Conservation (phyloP, 2,797 vertebrate species). For the Capromys pilorides region DNA sequence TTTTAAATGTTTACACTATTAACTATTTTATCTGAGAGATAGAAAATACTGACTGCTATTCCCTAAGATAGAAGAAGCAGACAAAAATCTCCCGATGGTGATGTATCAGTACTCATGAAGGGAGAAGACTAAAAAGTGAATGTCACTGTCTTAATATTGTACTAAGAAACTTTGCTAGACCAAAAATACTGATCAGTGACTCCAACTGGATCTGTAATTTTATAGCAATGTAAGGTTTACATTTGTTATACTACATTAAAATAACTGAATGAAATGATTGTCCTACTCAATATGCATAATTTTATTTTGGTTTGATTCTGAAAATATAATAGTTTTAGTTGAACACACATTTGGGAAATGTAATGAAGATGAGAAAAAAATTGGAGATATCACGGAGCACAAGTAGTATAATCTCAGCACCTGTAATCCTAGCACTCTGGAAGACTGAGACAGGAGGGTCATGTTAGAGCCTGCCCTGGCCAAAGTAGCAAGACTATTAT, state of each 20-base stretch:
- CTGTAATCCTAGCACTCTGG: background rate
- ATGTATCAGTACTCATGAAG: background rate
- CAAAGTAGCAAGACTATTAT: too few relatives aligned
- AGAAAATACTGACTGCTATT: background rate
- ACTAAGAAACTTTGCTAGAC: background rate
- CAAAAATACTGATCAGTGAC: background rate
- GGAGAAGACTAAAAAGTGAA: background rate
- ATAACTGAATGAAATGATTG: background rate
- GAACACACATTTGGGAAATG: background rate
- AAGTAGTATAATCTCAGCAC: background rate
- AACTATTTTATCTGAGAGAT: background rate
- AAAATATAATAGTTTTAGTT: background rate
- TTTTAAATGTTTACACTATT: background rate
- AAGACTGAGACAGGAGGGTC: background rate
- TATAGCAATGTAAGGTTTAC: conserved; percentile 14
- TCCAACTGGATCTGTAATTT: background rate
- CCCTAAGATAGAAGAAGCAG: background rate
- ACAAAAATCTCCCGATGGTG: background rate
- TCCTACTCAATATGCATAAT: background rate
- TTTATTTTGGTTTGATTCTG: background rate
- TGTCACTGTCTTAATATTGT: background rate
- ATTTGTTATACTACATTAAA: background rate
- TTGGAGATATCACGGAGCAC: background rate
- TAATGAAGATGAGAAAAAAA: background rate
- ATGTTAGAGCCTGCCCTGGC: background rate